phyloP scores from a whole-genome alignment of 2,888 invertebrate species.

The Xylophagus ater region DNA sequence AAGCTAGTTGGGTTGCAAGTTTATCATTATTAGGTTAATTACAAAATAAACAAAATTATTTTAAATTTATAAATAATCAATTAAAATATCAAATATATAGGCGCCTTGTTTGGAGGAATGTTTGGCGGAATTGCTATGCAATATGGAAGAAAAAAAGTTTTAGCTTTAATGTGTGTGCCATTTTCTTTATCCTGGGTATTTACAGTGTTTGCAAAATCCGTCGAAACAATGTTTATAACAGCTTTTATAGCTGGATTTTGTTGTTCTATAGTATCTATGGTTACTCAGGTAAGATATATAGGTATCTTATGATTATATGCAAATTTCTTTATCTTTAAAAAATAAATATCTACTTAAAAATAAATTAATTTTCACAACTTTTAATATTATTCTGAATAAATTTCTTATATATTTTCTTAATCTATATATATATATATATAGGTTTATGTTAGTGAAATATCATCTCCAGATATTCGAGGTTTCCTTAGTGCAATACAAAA shows the following conservation, averaged over 20 bases:
- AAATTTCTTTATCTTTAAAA: neutral
- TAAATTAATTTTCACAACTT: too few species aligned
- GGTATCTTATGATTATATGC: neutral
- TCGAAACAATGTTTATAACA: slow-evolving; percentile 70
- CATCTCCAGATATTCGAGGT: slow-evolving; percentile 75
- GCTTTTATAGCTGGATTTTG: slow-evolving; percentile 77
- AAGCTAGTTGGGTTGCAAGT: slow-evolving; percentile 65
- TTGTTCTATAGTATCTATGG: slow-evolving; percentile 64
- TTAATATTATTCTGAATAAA: too few species aligned
- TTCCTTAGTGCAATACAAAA: slow-evolving; percentile 78
- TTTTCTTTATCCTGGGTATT: slow-evolving; percentile 71
- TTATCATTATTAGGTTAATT: slow-evolving; percentile 52
- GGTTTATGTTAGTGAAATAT: slow-evolving; percentile 87
- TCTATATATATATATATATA: too few species aligned
- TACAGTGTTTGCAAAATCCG: slow-evolving; percentile 65
- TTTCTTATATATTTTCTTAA: too few species aligned
- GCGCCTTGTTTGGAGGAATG: slow-evolving; percentile 64
- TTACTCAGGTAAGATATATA: slow-evolving; percentile 49
- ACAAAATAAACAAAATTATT: neutral
- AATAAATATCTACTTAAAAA: neutral
- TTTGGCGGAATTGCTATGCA: slow-evolving; percentile 62
- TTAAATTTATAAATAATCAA: neutral
- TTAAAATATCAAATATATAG: slow-evolving; percentile 26
- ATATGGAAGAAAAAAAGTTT: slow-evolving; percentile 55
- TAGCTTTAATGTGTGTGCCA: slow-evolving; percentile 61